Evolutionary conservation across 2,113 vertebrate genomes (phyloP), one percentile per base, ranked within the genome.

Genomic region (Heterochromis multidens): DNA sequence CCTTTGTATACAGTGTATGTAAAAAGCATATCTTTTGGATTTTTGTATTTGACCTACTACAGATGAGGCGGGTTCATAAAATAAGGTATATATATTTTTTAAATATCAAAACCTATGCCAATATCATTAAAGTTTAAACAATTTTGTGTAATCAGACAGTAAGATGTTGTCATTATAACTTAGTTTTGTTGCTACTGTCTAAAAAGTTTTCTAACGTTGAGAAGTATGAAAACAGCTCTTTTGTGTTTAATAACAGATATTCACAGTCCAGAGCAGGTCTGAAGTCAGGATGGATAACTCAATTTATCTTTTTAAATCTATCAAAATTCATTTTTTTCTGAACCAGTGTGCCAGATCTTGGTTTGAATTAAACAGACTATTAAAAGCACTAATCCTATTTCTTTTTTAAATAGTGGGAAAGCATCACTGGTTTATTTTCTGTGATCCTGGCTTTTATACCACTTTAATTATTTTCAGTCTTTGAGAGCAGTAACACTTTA

Each of bases 401-500:
- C 82, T 70, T 7, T 37, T 49, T 27, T 63, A 31, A 62, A 49
- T 6, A 76, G 63, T 81, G 58, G 79, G 29, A 63, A 63, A 85
- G 2, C 62, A 76, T 81, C 14, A 61, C 60, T 81, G 70, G 31
- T 60, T 77, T 80, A 82, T 52, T 62, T 60, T 37, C 63, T 89
- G 60, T 19, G 43, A 81, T 85, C 62, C 49, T 37, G 57, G 49
- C 61, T 70, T 89, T 85, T 58, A 65, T 40, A 65, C 25, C 58
- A 43, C 31, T 88, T 76, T 89, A 58, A 91, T 91, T 82, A 57
- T 79, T 82, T 82, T 87, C 79, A 21, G 49, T 54, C 49, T 54
- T 54, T 54, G 19, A 54, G 49, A 54, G 6, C 49, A 54, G 4
- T 31, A 17, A 17, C 40, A 0, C 17, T 74, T 74, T 31, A 5